These are phyloP conservation scores for Chironomus riparius DNA, from an alignment of 2,888 invertebrate species.

Conservation along the genomic window DNA sequence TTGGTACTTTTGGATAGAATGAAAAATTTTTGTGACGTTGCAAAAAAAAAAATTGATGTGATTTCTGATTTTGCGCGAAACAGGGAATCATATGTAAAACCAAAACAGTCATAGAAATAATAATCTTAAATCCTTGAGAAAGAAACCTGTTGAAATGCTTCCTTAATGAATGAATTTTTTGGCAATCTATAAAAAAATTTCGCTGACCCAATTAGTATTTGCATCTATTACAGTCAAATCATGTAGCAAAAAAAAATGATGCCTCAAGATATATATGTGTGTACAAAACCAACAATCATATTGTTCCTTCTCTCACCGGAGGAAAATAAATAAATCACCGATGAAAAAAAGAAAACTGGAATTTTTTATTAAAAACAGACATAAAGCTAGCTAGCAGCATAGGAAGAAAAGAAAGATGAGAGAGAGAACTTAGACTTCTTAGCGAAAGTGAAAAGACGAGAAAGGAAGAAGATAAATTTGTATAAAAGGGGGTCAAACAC, in stretches of 20 bases:
- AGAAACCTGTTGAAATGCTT: not conserved
- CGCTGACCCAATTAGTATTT: not conserved
- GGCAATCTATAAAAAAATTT: not conserved
- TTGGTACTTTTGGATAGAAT: not conserved
- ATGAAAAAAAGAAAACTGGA: not conserved
- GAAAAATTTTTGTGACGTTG: constrained; percentile 2
- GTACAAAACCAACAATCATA: not conserved
- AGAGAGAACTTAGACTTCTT: not conserved
- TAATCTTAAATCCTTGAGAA: not conserved
- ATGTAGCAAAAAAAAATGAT: not conserved
- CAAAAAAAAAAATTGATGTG: not conserved
- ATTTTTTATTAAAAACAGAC: not conserved
- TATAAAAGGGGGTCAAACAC: constrained; percentile 18
- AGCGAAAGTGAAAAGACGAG: constrained; percentile 12
- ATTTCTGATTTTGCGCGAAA: constrained; percentile 7
- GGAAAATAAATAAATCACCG: not conserved
- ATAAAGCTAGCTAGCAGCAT: too few relatives aligned
- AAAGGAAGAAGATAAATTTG: not conserved
- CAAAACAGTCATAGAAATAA: not conserved
- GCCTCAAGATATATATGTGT: not conserved
- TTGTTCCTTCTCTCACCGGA: not conserved
- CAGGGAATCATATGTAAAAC: not conserved
- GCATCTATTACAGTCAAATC: not conserved
- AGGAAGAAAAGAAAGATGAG: not conserved
- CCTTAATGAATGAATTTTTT: not conserved